phyloP scores from a whole-genome alignment of 2,113 vertebrate genomes.

The Cygnus atratus region DNA sequence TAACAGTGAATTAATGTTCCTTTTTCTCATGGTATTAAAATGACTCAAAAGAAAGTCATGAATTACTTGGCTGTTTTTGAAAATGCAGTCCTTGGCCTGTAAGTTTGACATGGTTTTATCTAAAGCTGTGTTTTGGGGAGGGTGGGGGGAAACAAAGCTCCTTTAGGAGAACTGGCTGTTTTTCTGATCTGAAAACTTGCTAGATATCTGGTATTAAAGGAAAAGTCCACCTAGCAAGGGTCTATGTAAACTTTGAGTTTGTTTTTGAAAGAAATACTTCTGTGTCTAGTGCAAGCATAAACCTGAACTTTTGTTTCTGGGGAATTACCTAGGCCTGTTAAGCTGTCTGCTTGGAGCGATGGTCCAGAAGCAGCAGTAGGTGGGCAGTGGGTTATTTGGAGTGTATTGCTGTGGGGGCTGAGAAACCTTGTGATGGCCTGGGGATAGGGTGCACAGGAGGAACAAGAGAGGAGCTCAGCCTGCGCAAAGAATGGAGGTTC shows the following conservation, averaged over 20 bases:
- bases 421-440: background rate
- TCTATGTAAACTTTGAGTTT: background rate
- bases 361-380: background rate
- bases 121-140: background rate
- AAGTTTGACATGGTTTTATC: background rate
- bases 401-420: background rate
- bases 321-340: background rate
- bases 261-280: background rate
- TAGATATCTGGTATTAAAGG: background rate
- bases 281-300: background rate
- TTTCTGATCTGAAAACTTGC: background rate
- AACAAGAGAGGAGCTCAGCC: background rate
- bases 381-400: background rate
- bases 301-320: background rate
- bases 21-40: background rate
- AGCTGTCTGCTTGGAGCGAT: background rate
- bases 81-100: background rate
- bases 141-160: background rate
- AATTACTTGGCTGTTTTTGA: background rate
- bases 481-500: background rate
- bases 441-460: background rate
- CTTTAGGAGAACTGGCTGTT: background rate
- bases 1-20: background rate
- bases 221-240: background rate
- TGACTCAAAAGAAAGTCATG: background rate